These are phyloP conservation scores for Gobio gobio DNA, from an alignment of 2,113 vertebrate genomes.

Conservation along the genomic window DNA sequence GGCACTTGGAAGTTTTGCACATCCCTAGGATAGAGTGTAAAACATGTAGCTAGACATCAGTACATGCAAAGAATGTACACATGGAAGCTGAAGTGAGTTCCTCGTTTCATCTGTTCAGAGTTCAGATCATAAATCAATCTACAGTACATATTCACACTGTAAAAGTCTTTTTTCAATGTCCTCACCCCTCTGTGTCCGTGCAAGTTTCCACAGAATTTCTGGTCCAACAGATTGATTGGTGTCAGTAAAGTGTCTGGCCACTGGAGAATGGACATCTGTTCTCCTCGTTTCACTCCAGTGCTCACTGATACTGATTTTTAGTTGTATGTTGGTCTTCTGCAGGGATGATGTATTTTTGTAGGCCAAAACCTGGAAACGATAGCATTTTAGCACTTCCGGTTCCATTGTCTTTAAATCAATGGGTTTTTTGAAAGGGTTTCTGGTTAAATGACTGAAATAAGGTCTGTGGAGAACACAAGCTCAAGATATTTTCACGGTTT, in stretches of 20 bases:
- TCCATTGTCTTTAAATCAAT: no score
- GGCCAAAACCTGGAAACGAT: not conserved
- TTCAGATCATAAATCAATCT: slow-evolving; percentile 5
- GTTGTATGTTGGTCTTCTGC: not conserved
- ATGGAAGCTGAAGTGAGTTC: not conserved
- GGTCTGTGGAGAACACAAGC: no score
- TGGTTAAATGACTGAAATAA: no score
- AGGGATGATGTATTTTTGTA: not conserved
- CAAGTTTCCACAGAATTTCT: not conserved
- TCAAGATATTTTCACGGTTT: no score
- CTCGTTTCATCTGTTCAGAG: not conserved
- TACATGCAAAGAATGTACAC: not conserved
- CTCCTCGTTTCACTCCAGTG: not conserved
- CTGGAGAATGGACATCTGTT: slow-evolving; percentile 6
- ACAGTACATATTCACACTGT: not conserved
- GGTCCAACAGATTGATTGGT: not conserved
- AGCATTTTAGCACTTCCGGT: not conserved
- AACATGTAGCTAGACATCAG: not conserved
- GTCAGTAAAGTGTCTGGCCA: slow-evolving; percentile 4
- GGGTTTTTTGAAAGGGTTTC: no score
- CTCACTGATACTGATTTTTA: not conserved
- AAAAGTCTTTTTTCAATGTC: not conserved
- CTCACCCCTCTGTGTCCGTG: not conserved
- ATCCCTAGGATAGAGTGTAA: not conserved
- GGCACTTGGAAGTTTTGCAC: not conserved